A percentile compares a stretch with the other conserved stretches of the same genome.
Evolutionary conservation across 1,140 invertebrate species (phyloP).

Genomic region (Brachionus angularis): DNA sequence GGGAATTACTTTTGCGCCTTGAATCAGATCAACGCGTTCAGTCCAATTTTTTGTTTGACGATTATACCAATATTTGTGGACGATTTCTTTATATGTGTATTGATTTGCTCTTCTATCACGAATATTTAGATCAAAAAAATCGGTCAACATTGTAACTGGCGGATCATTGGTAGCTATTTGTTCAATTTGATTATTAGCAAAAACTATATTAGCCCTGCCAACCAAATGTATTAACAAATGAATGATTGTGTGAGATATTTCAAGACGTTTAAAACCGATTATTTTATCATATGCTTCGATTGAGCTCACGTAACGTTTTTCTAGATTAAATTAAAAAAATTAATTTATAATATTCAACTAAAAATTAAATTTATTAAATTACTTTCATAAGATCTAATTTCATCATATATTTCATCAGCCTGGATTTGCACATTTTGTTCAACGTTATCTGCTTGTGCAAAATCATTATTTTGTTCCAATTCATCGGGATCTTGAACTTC

Average conservation of each 20-base stretch:
- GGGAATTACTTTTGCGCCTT: not conserved
- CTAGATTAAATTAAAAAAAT: no score
- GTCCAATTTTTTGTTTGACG: not conserved
- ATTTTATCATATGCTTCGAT: slow-evolving; percentile 30
- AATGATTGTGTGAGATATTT: slow-evolving; percentile 23
- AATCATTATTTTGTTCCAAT: slow-evolving; percentile 42
- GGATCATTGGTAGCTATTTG: not conserved
- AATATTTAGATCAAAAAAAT: not conserved
- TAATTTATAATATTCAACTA: no score
- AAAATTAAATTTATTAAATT: no score
- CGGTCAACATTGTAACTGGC: not conserved
- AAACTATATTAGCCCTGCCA: slow-evolving; percentile 21
- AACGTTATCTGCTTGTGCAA: not conserved
- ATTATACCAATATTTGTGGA: not conserved
- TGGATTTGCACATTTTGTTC: slow-evolving; percentile 39
- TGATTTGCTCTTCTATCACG: not conserved
- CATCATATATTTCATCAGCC: no score
- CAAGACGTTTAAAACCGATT: slow-evolving; percentile 14
- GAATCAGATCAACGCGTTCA: no score
- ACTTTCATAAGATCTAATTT: no score
- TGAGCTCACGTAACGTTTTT: slow-evolving; percentile 39
- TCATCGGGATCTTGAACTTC: no score
- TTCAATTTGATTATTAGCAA: not conserved
- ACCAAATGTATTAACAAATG: slow-evolving; percentile 28
- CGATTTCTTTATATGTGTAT: not conserved